phyloP scores from a whole-genome alignment of 2,113 vertebrate genomes.

The Tychaedon coryphoeus region DNA sequence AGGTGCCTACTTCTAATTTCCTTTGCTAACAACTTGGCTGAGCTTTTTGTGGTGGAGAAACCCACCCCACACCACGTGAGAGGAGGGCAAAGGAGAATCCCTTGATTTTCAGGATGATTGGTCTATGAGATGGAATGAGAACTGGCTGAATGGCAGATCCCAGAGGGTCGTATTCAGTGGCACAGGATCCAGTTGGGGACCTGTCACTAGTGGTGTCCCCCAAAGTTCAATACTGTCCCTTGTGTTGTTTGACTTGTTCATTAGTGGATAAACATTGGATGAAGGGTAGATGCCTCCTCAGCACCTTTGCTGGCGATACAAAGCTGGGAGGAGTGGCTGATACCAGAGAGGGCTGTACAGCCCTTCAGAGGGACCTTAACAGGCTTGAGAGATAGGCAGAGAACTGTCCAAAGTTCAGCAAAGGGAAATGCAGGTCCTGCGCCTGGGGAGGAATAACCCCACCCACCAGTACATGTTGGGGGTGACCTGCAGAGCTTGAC shows the following conservation, averaged over 20 bases:
- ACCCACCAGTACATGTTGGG: not conserved
- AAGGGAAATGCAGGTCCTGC: not conserved
- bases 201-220: not conserved
- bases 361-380: not conserved
- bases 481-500: not conserved
- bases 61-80: fast-evolving
- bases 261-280: not conserved
- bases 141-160: not conserved
- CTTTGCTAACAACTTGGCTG: not conserved
- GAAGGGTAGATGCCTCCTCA: not conserved
- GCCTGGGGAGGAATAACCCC: not conserved
- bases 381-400: not conserved
- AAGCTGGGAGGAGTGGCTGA: fast-evolving
- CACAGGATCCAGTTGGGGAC: fast-evolving
- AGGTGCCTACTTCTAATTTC: not conserved
- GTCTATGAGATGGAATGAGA: not conserved
- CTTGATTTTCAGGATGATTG: not conserved
- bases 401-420: not conserved
- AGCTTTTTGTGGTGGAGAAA: not conserved
- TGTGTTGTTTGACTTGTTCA: not conserved
- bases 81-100: not conserved
- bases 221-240: not conserved
- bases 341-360: not conserved
- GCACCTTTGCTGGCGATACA: not conserved
- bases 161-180: not conserved